Percentiles rank a stretch among this genome's conserved stretches.
These are phyloP conservation scores for Seriola quinqueradiata DNA, from an alignment of 2,113 vertebrate genomes.

Conservation along the genomic window DNA sequence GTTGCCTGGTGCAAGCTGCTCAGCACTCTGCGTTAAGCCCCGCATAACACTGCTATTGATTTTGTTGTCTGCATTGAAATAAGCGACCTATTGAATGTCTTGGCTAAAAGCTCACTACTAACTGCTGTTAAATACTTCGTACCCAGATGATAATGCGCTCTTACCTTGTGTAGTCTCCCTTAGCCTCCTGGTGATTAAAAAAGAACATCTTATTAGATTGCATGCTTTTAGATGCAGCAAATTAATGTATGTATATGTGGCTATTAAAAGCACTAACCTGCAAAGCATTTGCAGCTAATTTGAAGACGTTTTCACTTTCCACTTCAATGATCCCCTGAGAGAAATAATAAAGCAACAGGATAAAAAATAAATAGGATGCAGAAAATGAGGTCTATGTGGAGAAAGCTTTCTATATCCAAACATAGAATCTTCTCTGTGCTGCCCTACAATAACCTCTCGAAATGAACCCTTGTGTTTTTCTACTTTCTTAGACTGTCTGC, in stretches of 20 bases:
- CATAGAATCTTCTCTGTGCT: slow-evolving; percentile 22
- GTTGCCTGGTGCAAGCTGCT: slow-evolving; percentile 65
- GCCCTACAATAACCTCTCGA: slow-evolving; percentile 43
- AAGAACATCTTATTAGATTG: slow-evolving; percentile 33
- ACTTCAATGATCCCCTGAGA: slow-evolving; percentile 95
- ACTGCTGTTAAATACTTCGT: slow-evolving; percentile 66
- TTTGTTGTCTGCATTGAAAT: slow-evolving; percentile 64
- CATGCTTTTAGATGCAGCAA: slow-evolving; percentile 2
- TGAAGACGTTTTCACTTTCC: slow-evolving; percentile 97
- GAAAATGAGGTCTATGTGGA: slow-evolving; percentile 2
- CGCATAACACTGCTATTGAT: slow-evolving; percentile 73
- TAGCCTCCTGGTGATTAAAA: slow-evolving; percentile 89
- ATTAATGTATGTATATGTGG: slow-evolving; percentile 10
- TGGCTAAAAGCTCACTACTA: slow-evolving; percentile 59
- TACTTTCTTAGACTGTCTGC: slow-evolving; percentile 23
- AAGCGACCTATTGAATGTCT: slow-evolving; percentile 69
- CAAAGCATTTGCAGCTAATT: slow-evolving; percentile 95
- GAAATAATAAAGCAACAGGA: slow-evolving; percentile 39
- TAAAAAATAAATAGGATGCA: slow-evolving; percentile 22
- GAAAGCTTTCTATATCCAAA: slow-evolving; percentile 24
- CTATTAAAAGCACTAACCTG: slow-evolving; percentile 87
- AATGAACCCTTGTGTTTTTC: slow-evolving; percentile 40
- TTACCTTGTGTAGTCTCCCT: slow-evolving; percentile 97
- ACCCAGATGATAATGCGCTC: slow-evolving; percentile 59
- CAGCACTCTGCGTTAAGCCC: slow-evolving; percentile 59